Base-by-base conservation (phyloP, 1,140 invertebrate genomes). In the Bacillus rossius region DNA sequence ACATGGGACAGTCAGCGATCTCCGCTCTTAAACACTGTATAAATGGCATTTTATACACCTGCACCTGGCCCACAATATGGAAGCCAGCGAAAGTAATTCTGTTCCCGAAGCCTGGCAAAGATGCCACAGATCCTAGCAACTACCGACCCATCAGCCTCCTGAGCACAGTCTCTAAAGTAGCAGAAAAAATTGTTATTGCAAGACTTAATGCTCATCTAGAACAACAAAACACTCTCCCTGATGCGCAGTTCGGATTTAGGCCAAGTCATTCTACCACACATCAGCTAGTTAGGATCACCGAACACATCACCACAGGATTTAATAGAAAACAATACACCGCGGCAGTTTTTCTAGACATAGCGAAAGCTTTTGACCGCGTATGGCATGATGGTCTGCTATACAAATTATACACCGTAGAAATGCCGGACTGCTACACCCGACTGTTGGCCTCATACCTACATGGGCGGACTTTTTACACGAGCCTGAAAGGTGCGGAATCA, bases 321-420 rank as follows among this genome's bases (percentile, higher is more conserved):
- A 64, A 71, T 61, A 50, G 64, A 40, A 69, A 63, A 64, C 25
- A 64, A 49, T 66, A 60, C 43, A 69, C 63, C 52, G 60, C 59
- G 38, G 68, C 61, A 13, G 64, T 67, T 1, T 69, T 72, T 25
- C 58, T 73, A 2, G 69, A 74, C 34, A 62, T 73, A 0, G 41
- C 61, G 23, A 67, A 70, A 59, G 69, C 73, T 0, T 70, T 73
- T 47, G 66, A 74, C 55, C 61, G 61, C 37, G 65, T 74, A 0
- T 72, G 69, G 71, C 66, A 67, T 20, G 23, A 56, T 2, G 66
- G 69, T 1, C 53, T 72, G 20, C 20, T 3, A n/a, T 54, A 51
- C 43, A 53, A 56, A 45, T 20, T 49, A 26, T 10, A 23, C 19
- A 2, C 13, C 38, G 7, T 50, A 17, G 29, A 56, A 13, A 14